Evolutionary conservation across 2,888 invertebrate species (phyloP).

Genomic region (Lissonota sp.): DNA sequence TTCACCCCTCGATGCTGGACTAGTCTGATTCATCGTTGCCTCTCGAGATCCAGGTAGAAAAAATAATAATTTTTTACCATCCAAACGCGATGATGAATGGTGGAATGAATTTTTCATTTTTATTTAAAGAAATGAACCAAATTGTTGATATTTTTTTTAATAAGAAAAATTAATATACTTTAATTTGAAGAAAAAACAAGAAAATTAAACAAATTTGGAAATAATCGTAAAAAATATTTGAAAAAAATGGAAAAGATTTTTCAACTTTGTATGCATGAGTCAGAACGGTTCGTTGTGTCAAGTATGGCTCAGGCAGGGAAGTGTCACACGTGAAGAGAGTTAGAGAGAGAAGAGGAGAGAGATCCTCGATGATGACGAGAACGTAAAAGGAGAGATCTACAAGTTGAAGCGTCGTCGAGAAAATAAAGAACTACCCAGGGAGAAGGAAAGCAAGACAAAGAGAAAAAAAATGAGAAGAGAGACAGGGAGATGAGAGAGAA

Average conservation of each 20-base stretch:
- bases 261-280: no score
- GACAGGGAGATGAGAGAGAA: background rate
- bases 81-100: no score
- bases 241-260: no score
- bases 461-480: constrained; percentile 22
- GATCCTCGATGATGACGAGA: constrained; percentile 44
- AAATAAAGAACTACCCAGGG: constrained; percentile 47
- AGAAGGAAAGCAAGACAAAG: constrained; percentile 43
- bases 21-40: constrained; percentile 52
- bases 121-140: no score
- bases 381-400: constrained; percentile 44
- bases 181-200: no score
- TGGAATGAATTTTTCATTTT: no score
- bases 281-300: constrained; percentile 23
- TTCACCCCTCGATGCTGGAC: constrained; percentile 71
- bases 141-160: no score
- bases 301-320: constrained; percentile 47
- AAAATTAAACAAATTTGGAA: no score
- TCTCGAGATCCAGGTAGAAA: constrained; percentile 53
- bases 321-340: constrained; percentile 38
- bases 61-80: background rate
- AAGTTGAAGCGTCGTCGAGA: constrained; percentile 26
- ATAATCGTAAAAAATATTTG: no score
- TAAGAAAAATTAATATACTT: no score
- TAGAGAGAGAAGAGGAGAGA: constrained; percentile 42